phyloP scores from a whole-genome alignment of 2,888 invertebrate genomes.

The Cantharis rufa region DNA sequence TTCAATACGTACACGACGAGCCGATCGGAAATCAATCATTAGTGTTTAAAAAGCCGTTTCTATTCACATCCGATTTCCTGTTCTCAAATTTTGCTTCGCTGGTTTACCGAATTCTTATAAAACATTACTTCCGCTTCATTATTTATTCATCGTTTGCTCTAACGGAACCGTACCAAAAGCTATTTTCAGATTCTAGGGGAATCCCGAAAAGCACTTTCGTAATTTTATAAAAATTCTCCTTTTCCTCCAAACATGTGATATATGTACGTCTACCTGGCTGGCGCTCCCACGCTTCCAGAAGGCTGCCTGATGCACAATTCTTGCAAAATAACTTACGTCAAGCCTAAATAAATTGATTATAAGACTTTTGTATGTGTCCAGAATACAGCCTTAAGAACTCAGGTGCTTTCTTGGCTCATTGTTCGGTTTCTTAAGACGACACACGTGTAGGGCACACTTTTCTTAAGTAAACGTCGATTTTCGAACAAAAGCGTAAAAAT shows the following conservation, averaged over 20 bases:
- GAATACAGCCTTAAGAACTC: constrained; percentile 20
- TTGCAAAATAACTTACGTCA: constrained; percentile 30
- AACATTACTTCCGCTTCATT: not conserved
- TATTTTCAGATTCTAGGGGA: not conserved
- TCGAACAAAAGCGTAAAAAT: not conserved
- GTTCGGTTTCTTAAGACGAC: constrained; percentile 9
- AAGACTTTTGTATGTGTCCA: constrained; percentile 1
- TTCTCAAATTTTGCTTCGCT: not conserved
- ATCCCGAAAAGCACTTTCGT: not conserved
- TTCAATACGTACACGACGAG: not conserved
- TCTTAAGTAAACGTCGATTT: not conserved
- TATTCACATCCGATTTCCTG: not conserved
- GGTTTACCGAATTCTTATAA: not conserved
- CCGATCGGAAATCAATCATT: not conserved
- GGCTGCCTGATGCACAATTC: not conserved
- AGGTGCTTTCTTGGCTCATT: constrained; percentile 34
- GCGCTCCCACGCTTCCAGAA: not conserved
- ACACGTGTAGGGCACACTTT: constrained; percentile 37
- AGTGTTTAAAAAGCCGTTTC: not conserved
- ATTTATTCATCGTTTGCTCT: not conserved
- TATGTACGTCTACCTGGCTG: not conserved
- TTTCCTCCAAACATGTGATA: not conserved
- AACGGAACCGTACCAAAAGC: not conserved
- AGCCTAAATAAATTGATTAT: constrained; percentile 14
- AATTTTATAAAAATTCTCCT: not conserved